Evolutionary conservation across 2,888 invertebrate genomes (phyloP).

Genomic region (Hirtodrosophila alboralis): DNA sequence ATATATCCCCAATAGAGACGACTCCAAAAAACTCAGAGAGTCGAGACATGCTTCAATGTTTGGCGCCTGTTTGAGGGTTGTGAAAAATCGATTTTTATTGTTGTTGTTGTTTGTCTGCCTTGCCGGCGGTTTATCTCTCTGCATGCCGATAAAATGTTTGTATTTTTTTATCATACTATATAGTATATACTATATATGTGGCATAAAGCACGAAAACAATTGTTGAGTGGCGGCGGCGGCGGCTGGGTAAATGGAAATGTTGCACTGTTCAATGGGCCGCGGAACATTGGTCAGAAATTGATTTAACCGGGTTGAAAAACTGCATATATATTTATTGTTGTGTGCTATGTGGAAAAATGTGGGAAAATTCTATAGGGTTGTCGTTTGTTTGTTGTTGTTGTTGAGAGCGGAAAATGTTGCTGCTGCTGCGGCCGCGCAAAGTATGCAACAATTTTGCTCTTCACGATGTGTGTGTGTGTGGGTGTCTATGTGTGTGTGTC

Average conservation of each 20-base stretch:
- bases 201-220: constrained; percentile 9
- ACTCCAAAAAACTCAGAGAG: no score
- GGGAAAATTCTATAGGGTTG: constrained; percentile 34
- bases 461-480: constrained; percentile 15
- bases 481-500: constrained; percentile 25
- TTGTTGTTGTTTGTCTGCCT: constrained; percentile 24
- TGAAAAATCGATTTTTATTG: constrained; percentile 31
- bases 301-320: constrained; percentile 21
- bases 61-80: constrained; percentile 31
- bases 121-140: constrained; percentile 67
- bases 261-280: constrained; percentile 36
- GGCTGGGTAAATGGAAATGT: constrained; percentile 1
- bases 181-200: no score
- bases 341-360: constrained; percentile 24
- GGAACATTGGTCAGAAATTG: constrained; percentile 28
- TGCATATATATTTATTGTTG: constrained; percentile 7
- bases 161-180: constrained; percentile 17
- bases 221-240: background rate
- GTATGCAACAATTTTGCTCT: constrained; percentile 75
- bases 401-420: constrained; percentile 50
- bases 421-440: constrained; percentile 63
- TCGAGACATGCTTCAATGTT: no score
- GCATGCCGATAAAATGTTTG: constrained; percentile 59
- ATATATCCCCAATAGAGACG: no score
- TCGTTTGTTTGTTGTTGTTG: no score